Evolutionary conservation across 2,797 vertebrate species (phyloP).

Genomic region (Eremophila alpestris): DNA sequence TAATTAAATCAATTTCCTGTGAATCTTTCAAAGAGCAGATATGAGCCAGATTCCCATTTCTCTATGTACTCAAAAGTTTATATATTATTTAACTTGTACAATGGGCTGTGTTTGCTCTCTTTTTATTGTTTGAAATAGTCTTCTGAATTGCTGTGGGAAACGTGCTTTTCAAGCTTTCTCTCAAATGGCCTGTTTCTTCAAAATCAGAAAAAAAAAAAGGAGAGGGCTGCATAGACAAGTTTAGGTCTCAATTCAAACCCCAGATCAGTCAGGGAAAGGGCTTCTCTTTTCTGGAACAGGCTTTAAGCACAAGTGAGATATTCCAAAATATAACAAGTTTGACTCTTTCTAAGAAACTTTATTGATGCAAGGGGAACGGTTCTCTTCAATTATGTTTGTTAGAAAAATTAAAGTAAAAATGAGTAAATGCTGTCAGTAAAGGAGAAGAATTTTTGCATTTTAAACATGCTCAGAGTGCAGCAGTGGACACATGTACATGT

Average conservation of each 20-base stretch:
- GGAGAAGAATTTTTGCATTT: neutral
- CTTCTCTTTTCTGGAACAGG: neutral
- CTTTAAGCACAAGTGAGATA: neutral
- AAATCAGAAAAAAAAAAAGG: neutral
- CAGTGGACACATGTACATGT: accelerated
- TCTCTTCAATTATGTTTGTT: neutral
- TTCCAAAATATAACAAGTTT: neutral
- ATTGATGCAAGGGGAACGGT: accelerated
- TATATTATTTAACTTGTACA: conserved; percentile 65
- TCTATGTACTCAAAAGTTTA: conserved; percentile 51
- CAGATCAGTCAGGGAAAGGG: neutral
- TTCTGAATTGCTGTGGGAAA: conserved; percentile 35
- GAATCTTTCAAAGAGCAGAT: conserved; percentile 14
- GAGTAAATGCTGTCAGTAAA: neutral
- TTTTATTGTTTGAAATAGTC: conserved; percentile 55
- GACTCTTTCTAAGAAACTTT: neutral
- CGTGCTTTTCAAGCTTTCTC: neutral
- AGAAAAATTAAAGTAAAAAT: neutral
- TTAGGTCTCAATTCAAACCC: neutral
- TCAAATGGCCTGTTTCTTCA: neutral
- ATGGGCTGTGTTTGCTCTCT: conserved; percentile 22
- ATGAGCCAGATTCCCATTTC: conserved; percentile 36
- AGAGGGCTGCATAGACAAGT: neutral
- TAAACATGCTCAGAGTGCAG: neutral
- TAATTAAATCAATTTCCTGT: conserved; percentile 56